phyloP scores from a whole-genome alignment of 2,113 vertebrate species.

The Cacatua alba region DNA sequence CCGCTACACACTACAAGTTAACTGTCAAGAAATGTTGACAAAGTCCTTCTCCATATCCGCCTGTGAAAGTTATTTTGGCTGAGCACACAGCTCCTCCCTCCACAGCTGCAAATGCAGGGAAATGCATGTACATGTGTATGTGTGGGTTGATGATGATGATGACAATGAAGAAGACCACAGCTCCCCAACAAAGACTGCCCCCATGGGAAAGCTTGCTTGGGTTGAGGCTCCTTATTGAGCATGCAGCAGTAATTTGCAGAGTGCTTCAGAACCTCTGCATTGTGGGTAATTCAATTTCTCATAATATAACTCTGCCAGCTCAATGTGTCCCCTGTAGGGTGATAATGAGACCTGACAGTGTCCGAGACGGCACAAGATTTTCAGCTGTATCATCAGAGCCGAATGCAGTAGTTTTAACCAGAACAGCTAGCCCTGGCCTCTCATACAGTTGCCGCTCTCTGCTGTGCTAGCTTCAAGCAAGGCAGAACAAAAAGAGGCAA shows the following conservation, averaged over 20 bases:
- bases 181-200: neutral
- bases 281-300: neutral
- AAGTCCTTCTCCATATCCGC: neutral
- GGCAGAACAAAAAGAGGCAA: neutral
- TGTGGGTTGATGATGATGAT: neutral
- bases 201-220: neutral
- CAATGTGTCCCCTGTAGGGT: neutral
- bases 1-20: neutral
- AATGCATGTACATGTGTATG: neutral
- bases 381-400: neutral
- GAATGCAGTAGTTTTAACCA: neutral
- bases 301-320: neutral
- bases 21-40: neutral
- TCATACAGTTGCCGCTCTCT: neutral
- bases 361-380: rapidly evolving
- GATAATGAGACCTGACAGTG: neutral
- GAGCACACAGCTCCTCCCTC: neutral
- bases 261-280: neutral
- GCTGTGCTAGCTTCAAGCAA: neutral
- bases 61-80: neutral
- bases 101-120: neutral
- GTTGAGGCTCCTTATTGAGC: neutral
- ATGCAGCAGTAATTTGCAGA: neutral
- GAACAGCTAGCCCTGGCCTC: neutral
- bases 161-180: neutral